A percentile compares a stretch with the other conserved stretches of the same genome.
Evolutionary conservation across 2,113 vertebrate genomes (phyloP).

Genomic region (Rhombomys opimus): DNA sequence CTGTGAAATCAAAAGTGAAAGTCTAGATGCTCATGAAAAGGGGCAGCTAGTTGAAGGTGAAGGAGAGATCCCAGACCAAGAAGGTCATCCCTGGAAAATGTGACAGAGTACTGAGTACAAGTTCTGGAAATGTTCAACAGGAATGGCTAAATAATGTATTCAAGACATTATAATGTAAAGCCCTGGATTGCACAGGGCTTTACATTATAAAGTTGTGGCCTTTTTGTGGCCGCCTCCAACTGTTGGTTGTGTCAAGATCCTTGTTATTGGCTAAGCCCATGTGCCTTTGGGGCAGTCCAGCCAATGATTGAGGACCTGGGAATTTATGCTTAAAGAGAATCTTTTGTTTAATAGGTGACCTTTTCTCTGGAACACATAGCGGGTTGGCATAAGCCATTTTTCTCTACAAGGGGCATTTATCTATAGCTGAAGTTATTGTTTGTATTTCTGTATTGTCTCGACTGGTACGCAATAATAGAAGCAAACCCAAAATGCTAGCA

Average conservation of each 20-base stretch:
- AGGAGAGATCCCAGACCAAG: neutral
- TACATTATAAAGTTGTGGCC: too few species aligned
- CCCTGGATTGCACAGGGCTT: neutral
- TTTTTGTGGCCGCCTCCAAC: neutral
- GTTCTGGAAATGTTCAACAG: neutral
- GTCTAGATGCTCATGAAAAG: neutral
- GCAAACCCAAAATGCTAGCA: neutral
- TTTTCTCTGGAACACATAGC: neutral
- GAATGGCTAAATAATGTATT: neutral
- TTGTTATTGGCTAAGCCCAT: neutral
- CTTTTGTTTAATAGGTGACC: neutral
- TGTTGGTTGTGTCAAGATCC: neutral
- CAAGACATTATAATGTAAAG: neutral
- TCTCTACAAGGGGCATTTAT: neutral
- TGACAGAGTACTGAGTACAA: neutral
- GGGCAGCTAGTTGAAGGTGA: neutral
- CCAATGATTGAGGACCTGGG: neutral
- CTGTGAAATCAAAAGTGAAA: neutral
- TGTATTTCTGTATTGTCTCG: neutral
- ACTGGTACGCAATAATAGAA: neutral
- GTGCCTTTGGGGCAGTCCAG: neutral
- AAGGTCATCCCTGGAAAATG: neutral
- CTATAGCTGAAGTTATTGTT: neutral
- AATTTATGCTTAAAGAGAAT: neutral
- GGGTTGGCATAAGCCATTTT: neutral